A percentile compares a stretch with the other conserved stretches of the same genome.
These are phyloP conservation scores for Tauraco hartlaubi DNA, from an alignment of 2,797 vertebrate genomes.

Conservation along the genomic window DNA sequence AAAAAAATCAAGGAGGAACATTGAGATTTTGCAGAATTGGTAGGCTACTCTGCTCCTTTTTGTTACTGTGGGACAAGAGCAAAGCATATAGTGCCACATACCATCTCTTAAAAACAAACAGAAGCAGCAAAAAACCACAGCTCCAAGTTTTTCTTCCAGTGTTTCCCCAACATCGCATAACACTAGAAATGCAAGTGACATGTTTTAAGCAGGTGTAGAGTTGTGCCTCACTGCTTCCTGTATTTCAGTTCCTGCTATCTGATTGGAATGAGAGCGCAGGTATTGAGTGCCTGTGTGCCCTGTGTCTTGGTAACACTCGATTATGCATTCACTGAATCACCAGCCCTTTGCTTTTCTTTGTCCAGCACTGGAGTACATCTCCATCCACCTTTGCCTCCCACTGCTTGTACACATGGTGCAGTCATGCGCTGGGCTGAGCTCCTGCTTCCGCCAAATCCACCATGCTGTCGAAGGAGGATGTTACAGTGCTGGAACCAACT, in stretches of 20 bases:
- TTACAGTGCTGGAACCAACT: conserved; percentile 17
- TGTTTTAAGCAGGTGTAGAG: conserved; percentile 40
- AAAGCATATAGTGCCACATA: background rate
- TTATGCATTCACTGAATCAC: background rate
- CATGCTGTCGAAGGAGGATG: background rate
- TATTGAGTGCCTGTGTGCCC: background rate
- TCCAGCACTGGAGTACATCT: background rate
- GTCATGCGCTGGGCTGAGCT: background rate
- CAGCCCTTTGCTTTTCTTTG: background rate
- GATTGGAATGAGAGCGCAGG: conserved; percentile 20
- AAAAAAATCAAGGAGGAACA: background rate
- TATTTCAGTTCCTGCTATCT: conserved; percentile 31
- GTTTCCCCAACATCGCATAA: background rate
- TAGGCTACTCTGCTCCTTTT: background rate
- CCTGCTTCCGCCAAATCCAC: background rate
- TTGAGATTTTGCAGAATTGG: background rate
- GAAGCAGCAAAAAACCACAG: background rate
- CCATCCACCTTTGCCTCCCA: background rate
- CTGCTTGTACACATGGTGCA: background rate
- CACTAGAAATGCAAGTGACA: background rate
- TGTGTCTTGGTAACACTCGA: background rate
- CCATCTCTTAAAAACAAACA: background rate
- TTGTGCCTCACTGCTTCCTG: conserved; percentile 37
- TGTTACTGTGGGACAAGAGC: background rate
- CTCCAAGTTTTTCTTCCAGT: background rate